Conservation (phyloP, 2,888 invertebrate species). For the Ametastegia equiseti region DNA sequence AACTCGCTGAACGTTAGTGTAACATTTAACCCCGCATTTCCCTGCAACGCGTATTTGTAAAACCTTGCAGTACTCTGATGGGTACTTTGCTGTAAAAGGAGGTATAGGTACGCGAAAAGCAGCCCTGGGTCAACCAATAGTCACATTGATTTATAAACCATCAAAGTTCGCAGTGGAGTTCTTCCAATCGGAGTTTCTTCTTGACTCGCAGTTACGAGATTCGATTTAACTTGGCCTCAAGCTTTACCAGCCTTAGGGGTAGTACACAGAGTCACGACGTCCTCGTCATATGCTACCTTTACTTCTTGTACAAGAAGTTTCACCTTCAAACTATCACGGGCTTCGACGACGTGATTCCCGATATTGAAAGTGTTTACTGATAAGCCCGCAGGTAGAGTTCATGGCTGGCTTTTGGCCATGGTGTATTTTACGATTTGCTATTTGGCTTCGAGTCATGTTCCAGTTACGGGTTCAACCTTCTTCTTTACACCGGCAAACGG, state of each 20-base stretch:
- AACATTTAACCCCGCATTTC: no score
- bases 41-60: no score
- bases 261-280: constrained; percentile 46
- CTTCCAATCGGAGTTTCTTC: constrained; percentile 53
- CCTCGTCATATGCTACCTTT: constrained; percentile 42
- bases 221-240: constrained; percentile 71
- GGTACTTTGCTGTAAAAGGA: no score
- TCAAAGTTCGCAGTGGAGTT: constrained; percentile 62
- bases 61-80: no score
- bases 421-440: neutral
- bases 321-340: constrained; percentile 29
- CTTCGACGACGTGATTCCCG: constrained; percentile 64
- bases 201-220: constrained; percentile 67
- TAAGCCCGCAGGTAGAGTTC: constrained; percentile 20
- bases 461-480: no score
- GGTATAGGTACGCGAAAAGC: neutral
- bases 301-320: constrained; percentile 17
- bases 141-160: constrained; percentile 66
- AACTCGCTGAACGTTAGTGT: no score
- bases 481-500: no score
- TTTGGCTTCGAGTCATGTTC: neutral
- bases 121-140: constrained; percentile 64
- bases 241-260: constrained; percentile 50
- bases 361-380: constrained; percentile 66
- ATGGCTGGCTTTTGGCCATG: neutral